Evolutionary conservation across 2,888 invertebrate genomes (phyloP), one percentile per base, ranked within the genome.

Genomic region (Aleiodes testaceus): DNA sequence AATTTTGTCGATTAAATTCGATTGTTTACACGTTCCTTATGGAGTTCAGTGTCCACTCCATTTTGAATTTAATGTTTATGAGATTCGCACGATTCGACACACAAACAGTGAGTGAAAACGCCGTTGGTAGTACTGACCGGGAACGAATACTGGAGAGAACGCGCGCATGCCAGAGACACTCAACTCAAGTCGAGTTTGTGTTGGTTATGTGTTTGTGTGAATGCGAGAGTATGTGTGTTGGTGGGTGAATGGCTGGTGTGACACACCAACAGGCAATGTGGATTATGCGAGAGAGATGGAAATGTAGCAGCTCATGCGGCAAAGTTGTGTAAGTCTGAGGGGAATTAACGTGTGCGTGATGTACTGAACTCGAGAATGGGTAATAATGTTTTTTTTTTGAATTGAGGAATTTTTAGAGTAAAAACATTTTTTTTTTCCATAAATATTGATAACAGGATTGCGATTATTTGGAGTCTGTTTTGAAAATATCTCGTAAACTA

Each of bases 21-120:
- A 9, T 50, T 82, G 76, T 82, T 83, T 80, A 83, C 79, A 77
- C 77, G 74, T 74, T 76, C 80, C 78, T 80, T 81, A 79, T 78
- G 76, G 76, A 69, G 76, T 47, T 9, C 26, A 22, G 78, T 78
- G 77, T 77, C 78, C 79, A 81, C 81, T 77, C 83, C 83, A 84
- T 84, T 81, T 84, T 83, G 79, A 77, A 81, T 70, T 66, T 49
- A 30, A 50, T 66, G 53, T 65, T 53, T 63, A 49, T 52, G 55
- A 52, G 47, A 22, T 50, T 55, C 68, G 69, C 18, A 47, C 68
- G 67, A 18, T 64, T 66, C 69, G 63, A 55, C 36, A 36, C 36
- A 36, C 36, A 36, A 36, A 36, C 36, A 36, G 36, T 9, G 36
- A 36, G 36, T 36, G 45, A 53, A 44, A 67, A 52, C 65, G 66